Evolutionary conservation across 92 coral and sea anemone genomes (phyloP).

Genomic region (Pocillopora meandrina): DNA sequence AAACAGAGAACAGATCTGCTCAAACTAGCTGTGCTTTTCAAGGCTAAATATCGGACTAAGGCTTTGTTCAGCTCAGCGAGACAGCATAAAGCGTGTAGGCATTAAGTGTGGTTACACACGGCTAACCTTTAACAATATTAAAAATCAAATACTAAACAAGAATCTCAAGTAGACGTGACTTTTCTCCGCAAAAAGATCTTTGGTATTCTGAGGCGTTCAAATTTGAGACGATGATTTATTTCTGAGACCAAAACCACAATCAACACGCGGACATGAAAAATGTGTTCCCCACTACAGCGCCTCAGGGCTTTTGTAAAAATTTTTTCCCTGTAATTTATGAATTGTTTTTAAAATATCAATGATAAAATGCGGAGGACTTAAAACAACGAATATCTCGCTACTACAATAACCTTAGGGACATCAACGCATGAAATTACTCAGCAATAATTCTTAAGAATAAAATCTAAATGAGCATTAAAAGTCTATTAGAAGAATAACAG

Average conservation of each 20-base stretch:
- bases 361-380: background rate
- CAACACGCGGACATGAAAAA: background rate
- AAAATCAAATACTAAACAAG: constrained; percentile 2
- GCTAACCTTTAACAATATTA: constrained; percentile 32
- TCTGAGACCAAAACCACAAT: no score
- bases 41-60: background rate
- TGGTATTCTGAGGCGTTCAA: background rate
- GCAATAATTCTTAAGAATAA: background rate
- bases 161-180: constrained; percentile 27
- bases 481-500: background rate
- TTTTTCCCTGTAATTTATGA: background rate
- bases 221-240: background rate
- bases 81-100: background rate
- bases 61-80: constrained; percentile 26
- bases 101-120: constrained; percentile 11
- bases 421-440: background rate
- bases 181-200: background rate
- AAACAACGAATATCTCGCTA: background rate
- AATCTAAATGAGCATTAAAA: background rate
- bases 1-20: constrained; percentile 18
- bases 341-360: constrained; percentile 1
- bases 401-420: constrained; percentile 5
- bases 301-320: constrained; percentile 25
- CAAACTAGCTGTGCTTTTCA: constrained; percentile 1
- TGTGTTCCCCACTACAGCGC: background rate